Conservation (phyloP, 2,797 vertebrate species). For the Danio kyathit region DNA sequence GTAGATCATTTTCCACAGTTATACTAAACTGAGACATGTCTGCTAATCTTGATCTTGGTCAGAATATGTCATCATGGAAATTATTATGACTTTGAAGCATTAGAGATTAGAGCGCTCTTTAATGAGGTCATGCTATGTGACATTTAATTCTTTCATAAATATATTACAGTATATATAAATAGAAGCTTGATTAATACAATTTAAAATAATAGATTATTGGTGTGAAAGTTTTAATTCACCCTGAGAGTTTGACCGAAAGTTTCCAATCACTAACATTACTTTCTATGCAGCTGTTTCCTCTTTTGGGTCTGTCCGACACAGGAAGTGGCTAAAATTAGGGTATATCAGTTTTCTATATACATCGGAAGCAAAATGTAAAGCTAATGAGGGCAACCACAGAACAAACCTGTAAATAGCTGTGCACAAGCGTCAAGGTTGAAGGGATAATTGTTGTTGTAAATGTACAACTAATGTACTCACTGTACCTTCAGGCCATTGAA, state of each 20-base stretch:
- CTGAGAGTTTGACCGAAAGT: neutral
- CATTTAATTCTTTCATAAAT: too few species aligned
- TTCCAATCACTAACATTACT: neutral
- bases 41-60: neutral
- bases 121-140: neutral
- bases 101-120: neutral
- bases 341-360: neutral
- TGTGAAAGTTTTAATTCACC: neutral
- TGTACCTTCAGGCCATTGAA: too few species aligned
- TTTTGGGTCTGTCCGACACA: slow-evolving; percentile 1
- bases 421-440: neutral
- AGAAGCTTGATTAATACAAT: too few species aligned
- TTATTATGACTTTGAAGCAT: neutral
- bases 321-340: slow-evolving; percentile 16
- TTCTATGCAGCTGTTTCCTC: slow-evolving; percentile 5
- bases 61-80: slow-evolving; percentile 16
- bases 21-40: neutral
- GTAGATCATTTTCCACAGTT: neutral
- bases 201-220: too few species aligned
- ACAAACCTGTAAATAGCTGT: neutral
- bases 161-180: too few species aligned
- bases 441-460: too few species aligned
- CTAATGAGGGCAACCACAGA: too few species aligned
- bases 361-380: neutral
- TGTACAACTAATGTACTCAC: too few species aligned